Evolutionary conservation across 2,113 vertebrate genomes (phyloP), one percentile per base, ranked within the genome.

Genomic region (Equus quagga): DNA sequence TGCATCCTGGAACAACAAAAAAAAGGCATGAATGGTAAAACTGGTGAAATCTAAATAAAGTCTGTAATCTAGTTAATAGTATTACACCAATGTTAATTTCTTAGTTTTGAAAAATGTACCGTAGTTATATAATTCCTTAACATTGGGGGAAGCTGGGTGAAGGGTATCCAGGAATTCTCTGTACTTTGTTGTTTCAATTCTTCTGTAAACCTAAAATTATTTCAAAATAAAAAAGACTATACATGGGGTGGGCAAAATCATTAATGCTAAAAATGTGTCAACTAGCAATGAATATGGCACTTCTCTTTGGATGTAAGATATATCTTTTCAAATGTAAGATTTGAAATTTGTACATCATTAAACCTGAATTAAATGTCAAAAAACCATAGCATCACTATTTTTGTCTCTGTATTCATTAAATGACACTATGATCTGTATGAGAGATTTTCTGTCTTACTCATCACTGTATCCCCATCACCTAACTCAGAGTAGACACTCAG

Each of bases 271-370:
- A 90, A 90, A 90, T 51, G 60, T 67, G 58, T 85, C 90, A 75
- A 31, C 33, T 54, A 36, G 31, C 60, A 51, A n/a, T 80, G 24
- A 36, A 67, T 44, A 41, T 24, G 21, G 28, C 65, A 46, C 73
- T 67, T 49, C 3, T 81, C 73, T 75, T 80, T 67, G 41, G 18
- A 65, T 58, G n/a, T 24, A 70, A 81, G 13, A 12, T 26, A 31
- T 73, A 26, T 8, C 41, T 85, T 58, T 85, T 54, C 65, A 94
- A 28, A 58, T 41, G 26, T 51, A 94, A 96, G 18, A 56, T 31
- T 78, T 81, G n/a, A 93, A 82, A 87, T 60, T 17, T 84, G 60
- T 86, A 24, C 24, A 51, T 82, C 44, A 96, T n/a, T 91, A 95
- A 95, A 81, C 46, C 49, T 54, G 76, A 84, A 64, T 70, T 79